Conservation (phyloP, 2,113 vertebrate species). For the Argyrosomus japonicus region DNA sequence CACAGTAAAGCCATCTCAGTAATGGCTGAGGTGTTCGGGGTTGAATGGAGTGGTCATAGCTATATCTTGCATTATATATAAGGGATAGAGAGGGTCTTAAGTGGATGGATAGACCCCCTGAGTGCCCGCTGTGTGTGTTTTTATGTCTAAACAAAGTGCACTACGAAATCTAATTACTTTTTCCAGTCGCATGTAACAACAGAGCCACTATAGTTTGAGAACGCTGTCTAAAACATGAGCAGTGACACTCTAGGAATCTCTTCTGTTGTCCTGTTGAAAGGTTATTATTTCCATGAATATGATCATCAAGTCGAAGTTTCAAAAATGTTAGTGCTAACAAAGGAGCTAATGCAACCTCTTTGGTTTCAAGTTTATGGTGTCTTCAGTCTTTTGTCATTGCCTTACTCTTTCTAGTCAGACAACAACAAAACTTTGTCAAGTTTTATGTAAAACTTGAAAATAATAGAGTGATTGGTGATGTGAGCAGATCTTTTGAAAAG, state of each 20-base stretch:
- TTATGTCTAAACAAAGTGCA: constrained; percentile 45
- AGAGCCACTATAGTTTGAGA: constrained; percentile 3
- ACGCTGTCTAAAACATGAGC: background rate
- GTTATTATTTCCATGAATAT: background rate
- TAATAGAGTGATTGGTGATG: background rate
- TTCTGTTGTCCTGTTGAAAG: too few species aligned
- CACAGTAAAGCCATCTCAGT: background rate
- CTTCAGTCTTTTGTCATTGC: background rate
- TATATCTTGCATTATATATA: constrained; percentile 69
- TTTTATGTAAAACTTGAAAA: background rate
- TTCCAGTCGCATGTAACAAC: constrained; percentile 8
- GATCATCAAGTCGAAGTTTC: background rate
- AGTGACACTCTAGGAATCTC: too few species aligned
- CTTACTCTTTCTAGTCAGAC: background rate
- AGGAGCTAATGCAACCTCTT: background rate
- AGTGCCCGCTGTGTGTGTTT: constrained; percentile 46
- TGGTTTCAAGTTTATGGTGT: background rate
- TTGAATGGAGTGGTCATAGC: constrained; percentile 50
- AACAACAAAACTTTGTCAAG: too few species aligned
- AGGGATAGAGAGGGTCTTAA: constrained; percentile 59
- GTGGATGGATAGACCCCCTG: constrained; percentile 55
- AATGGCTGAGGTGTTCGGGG: constrained; percentile 43
- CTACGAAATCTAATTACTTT: constrained; percentile 36
- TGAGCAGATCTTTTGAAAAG: background rate
- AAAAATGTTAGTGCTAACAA: background rate